Base-by-base conservation (phyloP, 2,797 vertebrate species). In the Erethizon dorsatum region DNA sequence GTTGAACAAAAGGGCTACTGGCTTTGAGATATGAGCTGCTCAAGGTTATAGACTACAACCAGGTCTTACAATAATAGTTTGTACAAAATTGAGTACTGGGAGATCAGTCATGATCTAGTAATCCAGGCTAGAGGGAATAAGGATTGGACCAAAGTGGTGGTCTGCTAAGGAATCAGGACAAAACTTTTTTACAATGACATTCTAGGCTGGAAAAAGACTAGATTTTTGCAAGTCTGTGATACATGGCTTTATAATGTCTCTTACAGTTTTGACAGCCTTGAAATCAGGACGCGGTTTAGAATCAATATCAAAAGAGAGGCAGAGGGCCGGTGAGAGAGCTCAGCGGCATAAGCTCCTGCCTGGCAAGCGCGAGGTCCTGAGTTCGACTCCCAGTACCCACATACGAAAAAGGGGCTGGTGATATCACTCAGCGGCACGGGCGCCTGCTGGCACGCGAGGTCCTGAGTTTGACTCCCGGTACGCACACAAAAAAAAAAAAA, bases 281-380 rank as follows among this genome's bases (percentile, higher is more conserved):
- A 90, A 92, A 78, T 82, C 41, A 89, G 50, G 20, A 65, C 18
- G 15, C 26, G 52, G 24, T 26, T 65, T 77, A 92, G 59, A 96
- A 37, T 59, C 45, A 77, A 65, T 10, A 75, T 88, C 67, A 82
- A 69, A 80, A 65, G 41, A 80, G 6, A 94, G 57, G 59, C 10
- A 78, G 56, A 71, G 37, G 37, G 37, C 37, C 37, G 37, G 37
- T 41, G 37, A 41, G 37, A 41, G 37, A 41, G 37, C 37, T 41
- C 37, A 41, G 37, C 37, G 37, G 37, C 37, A 41, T 41, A 41
- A 41, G 37, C 37, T 41, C 37, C 37, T 41, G 37, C 37, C 37
- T 41, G 37, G 37, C 37, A 41, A 41, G 37, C 37, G 37, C 37
- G 37, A 41, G 37, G 37, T 41, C 37, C 37, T 41, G 37, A 41